Percentiles rank a stretch among this genome's conserved stretches.
phyloP scores from a whole-genome alignment of 1,140 invertebrate species.

The Platorchestia sp. region DNA sequence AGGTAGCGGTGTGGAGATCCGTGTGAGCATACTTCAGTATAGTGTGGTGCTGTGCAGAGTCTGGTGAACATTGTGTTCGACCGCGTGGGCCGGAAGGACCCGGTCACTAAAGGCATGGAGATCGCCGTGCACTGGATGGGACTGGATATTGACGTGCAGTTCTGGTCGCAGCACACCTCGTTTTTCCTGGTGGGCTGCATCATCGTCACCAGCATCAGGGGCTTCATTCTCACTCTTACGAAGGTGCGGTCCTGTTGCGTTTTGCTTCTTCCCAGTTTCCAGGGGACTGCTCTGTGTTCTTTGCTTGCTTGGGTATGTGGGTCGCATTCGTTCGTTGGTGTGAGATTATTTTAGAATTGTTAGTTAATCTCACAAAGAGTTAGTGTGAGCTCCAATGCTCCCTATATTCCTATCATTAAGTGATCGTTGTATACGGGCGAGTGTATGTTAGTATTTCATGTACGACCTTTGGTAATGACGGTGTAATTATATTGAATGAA shows the following conservation, averaged over 20 bases:
- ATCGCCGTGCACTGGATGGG: constrained; percentile 98
- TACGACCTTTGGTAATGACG: no score
- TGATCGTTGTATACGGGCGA: no score
- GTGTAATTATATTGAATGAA: no score
- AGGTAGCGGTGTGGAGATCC: not conserved
- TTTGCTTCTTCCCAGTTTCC: not conserved
- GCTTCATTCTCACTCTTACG: constrained; percentile 95
- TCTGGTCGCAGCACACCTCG: constrained; percentile 99
- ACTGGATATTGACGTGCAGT: constrained; percentile 95
- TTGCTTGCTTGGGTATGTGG: no score
- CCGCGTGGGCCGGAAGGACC: constrained; percentile 97
- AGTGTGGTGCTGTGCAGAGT: constrained; percentile 76
- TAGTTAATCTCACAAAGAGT: no score
- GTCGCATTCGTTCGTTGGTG: no score
- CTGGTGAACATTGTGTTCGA: constrained; percentile 99
- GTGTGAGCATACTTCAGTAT: not conserved
- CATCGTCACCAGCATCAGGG: constrained; percentile 97
- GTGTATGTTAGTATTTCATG: no score
- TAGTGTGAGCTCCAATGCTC: no score
- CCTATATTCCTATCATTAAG: no score
- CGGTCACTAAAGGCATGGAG: constrained; percentile 94
- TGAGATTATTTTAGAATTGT: no score
- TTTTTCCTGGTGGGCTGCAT: constrained; percentile 98
- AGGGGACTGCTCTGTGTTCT: not conserved
- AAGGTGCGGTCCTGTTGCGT: constrained; percentile 81